Evolutionary conservation across 35 echinoderm and acorn worm species (phyloP).

Genomic region (Hemicentrotus pulcherrimus): DNA sequence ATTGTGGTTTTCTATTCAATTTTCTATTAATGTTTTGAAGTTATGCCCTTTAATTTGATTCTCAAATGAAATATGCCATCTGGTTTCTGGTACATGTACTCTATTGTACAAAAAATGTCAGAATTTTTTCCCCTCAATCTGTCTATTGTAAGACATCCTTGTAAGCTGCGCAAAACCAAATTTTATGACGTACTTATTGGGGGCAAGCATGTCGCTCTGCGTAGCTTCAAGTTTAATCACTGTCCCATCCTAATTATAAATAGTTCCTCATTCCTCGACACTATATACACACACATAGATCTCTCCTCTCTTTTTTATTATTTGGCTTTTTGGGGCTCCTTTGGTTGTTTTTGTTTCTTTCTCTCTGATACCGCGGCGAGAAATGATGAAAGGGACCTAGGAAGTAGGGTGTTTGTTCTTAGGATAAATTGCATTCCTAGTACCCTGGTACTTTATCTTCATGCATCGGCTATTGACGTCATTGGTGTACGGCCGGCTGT

Average conservation of each 20-base stretch:
- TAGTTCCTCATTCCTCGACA: background rate
- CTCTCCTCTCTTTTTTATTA: background rate
- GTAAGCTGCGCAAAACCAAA: background rate
- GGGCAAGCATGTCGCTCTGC: background rate
- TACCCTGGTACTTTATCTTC: constrained; percentile 31
- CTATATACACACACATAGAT: background rate
- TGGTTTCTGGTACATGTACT: too few relatives aligned
- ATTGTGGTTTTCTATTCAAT: too few relatives aligned
- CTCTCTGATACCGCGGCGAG: background rate
- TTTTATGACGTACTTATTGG: background rate
- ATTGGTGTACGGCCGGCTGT: background rate
- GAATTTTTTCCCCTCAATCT: background rate
- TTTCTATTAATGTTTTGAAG: too few relatives aligned
- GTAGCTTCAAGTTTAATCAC: background rate
- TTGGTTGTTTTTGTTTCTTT: background rate
- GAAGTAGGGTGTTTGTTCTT: constrained; percentile 28
- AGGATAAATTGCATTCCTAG: constrained; percentile 44
- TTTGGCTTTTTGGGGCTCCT: background rate
- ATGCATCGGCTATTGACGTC: constrained; percentile 34
- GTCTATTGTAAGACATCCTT: background rate
- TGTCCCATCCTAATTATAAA: background rate
- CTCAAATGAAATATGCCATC: too few relatives aligned
- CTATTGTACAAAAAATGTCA: too few relatives aligned
- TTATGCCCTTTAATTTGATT: too few relatives aligned
- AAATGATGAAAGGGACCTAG: constrained; percentile 17